Evolutionary conservation across 2,888 invertebrate species (phyloP).

Genomic region (Athetis lepigone): DNA sequence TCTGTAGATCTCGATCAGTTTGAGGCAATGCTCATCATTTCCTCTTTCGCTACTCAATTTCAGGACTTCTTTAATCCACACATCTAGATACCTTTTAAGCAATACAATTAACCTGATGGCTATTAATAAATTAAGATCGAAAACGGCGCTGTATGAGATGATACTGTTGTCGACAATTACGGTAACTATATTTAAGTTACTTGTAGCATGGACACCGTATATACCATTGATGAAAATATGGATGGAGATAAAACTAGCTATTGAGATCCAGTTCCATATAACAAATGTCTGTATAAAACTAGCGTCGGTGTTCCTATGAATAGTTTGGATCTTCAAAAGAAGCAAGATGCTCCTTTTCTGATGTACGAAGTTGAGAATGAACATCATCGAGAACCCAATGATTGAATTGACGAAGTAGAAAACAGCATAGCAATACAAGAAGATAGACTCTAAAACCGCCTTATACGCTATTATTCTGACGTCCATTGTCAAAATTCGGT

Average conservation of each 20-base stretch:
- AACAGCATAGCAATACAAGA: neutral
- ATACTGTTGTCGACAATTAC: neutral
- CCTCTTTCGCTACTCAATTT: neutral
- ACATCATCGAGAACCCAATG: neutral
- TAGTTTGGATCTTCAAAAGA: neutral
- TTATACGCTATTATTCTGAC: neutral
- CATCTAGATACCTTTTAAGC: conserved; percentile 14
- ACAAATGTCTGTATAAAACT: neutral
- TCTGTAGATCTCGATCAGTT: conserved; percentile 3
- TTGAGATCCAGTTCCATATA: neutral
- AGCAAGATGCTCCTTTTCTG: neutral
- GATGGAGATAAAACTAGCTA: neutral
- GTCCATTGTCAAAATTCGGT: neutral
- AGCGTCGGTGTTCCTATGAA: neutral
- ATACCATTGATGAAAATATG: neutral
- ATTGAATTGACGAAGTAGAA: neutral
- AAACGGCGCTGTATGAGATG: neutral
- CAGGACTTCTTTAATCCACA: conserved; percentile 12
- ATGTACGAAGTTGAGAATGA: neutral
- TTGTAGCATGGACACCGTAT: neutral
- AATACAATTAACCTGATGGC: conserved; percentile 18
- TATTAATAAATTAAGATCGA: conserved; percentile 1
- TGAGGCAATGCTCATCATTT: conserved; percentile 8
- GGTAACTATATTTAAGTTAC: neutral
- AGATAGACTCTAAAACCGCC: neutral